These are phyloP conservation scores for Hirtodrosophila cameraria DNA, from an alignment of 2,888 invertebrate species.

Conservation along the genomic window DNA sequence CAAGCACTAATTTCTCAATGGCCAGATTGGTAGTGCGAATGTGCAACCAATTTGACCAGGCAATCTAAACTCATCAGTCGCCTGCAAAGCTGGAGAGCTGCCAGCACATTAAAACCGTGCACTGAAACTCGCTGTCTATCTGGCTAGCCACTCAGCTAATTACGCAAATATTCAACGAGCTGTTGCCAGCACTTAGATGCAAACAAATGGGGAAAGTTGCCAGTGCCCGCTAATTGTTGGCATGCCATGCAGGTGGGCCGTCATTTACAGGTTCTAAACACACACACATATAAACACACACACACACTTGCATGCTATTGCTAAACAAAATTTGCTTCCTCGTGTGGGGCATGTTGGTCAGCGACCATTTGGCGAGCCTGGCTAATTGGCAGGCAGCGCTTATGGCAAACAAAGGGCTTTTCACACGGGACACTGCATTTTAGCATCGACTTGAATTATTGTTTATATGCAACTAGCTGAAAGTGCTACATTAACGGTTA, in stretches of 20 bases:
- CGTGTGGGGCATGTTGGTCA: not conserved
- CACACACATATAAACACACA: constrained; percentile 6
- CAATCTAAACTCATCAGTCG: no score
- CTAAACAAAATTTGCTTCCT: not conserved
- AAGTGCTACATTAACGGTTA: constrained; percentile 11
- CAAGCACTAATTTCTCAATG: constrained; percentile 5
- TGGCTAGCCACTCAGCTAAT: constrained; percentile 45
- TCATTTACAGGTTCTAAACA: not conserved
- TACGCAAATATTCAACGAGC: constrained; percentile 23
- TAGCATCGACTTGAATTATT: constrained; percentile 38
- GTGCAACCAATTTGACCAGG: no score
- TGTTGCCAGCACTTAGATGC: constrained; percentile 23
- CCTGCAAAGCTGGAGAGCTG: not conserved
- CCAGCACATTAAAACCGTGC: constrained; percentile 2
- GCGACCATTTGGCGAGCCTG: constrained; percentile 10
- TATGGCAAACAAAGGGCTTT: constrained; percentile 9
- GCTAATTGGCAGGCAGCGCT: constrained; percentile 40
- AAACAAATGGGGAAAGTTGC: constrained; percentile 21
- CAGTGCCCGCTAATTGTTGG: constrained; percentile 9
- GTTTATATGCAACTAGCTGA: constrained; percentile 34
- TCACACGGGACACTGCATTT: not conserved
- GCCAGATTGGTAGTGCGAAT: not conserved
- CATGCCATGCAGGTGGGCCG: constrained; percentile 10
- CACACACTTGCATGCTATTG: not conserved
- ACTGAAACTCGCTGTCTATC: not conserved